Evolutionary conservation across 2,113 vertebrate species (phyloP).

Genomic region (Trematomus loennbergii): DNA sequence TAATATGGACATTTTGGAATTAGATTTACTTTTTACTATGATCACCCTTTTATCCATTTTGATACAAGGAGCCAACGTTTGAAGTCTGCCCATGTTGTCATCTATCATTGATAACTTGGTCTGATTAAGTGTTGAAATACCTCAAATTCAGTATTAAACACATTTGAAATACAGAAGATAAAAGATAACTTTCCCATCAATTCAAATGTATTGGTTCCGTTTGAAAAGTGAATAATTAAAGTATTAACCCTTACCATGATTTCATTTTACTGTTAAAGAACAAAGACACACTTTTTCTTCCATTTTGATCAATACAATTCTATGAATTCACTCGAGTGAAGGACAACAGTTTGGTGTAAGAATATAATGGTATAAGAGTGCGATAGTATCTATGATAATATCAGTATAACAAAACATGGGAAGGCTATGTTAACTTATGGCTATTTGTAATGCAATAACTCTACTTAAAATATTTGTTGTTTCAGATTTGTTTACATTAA

Average conservation of each 20-base stretch:
- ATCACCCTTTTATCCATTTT: slow-evolving; percentile 1
- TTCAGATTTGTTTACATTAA: too few species aligned
- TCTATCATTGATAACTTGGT: too few species aligned
- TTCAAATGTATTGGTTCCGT: neutral
- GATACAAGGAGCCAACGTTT: neutral
- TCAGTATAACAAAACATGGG: too few species aligned
- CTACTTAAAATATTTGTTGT: too few species aligned
- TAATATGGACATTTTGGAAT: neutral
- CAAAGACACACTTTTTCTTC: neutral
- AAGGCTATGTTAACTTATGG: too few species aligned
- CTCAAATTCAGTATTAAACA: too few species aligned
- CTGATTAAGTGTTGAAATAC: too few species aligned
- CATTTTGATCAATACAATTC: too few species aligned
- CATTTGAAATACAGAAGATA: too few species aligned
- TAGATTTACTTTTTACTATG: slow-evolving; percentile 9
- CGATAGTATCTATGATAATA: too few species aligned
- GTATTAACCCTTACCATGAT: neutral
- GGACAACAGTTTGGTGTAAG: neutral
- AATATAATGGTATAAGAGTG: neutral
- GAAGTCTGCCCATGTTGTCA: neutral
- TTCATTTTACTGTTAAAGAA: neutral
- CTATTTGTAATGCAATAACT: too few species aligned
- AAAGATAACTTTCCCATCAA: neutral
- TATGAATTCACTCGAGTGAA: too few species aligned
- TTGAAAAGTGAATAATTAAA: neutral